Percentiles rank a stretch among this genome's conserved stretches.
phyloP scores from a whole-genome alignment of 2,888 invertebrate genomes.

The Rhingia rostrata region DNA sequence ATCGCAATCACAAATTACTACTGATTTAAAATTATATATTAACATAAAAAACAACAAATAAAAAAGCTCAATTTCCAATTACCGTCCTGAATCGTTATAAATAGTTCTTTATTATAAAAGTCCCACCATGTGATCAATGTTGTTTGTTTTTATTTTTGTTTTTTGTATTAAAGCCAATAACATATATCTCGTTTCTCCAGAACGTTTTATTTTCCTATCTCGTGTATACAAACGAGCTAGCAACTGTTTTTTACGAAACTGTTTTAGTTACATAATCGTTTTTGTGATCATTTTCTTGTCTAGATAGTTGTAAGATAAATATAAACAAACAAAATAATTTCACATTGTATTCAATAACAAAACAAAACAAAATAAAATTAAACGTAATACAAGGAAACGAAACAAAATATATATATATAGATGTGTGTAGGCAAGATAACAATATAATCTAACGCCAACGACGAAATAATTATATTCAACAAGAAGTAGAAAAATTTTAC shows the following conservation, averaged over 20 bases:
- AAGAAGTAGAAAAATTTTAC: not conserved
- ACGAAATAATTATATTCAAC: slow-evolving; percentile 13
- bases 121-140: slow-evolving; percentile 46
- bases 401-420: not conserved
- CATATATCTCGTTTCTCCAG: slow-evolving; percentile 4
- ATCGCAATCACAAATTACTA: slow-evolving; percentile 37
- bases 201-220: slow-evolving; percentile 2
- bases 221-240: slow-evolving; percentile 7
- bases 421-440: not conserved
- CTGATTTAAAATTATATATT: slow-evolving; percentile 37
- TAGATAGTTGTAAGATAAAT: slow-evolving; percentile 38
- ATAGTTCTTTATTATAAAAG: slow-evolving; percentile 27
- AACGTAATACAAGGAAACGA: not conserved
- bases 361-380: not conserved
- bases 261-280: slow-evolving; percentile 23
- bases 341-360: no score
- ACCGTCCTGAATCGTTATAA: slow-evolving; percentile 49
- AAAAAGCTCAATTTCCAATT: slow-evolving; percentile 38
- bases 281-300: slow-evolving; percentile 47
- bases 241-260: slow-evolving; percentile 8
- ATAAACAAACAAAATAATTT: not conserved
- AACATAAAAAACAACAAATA: slow-evolving; percentile 1
- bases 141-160: not conserved
- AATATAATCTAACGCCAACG: slow-evolving; percentile 1
- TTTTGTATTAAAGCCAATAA: slow-evolving; percentile 7